A percentile compares a stretch with the other conserved stretches of the same genome.
Conservation (phyloP, 1,140 invertebrate species). For the Drosophila bocqueti region DNA sequence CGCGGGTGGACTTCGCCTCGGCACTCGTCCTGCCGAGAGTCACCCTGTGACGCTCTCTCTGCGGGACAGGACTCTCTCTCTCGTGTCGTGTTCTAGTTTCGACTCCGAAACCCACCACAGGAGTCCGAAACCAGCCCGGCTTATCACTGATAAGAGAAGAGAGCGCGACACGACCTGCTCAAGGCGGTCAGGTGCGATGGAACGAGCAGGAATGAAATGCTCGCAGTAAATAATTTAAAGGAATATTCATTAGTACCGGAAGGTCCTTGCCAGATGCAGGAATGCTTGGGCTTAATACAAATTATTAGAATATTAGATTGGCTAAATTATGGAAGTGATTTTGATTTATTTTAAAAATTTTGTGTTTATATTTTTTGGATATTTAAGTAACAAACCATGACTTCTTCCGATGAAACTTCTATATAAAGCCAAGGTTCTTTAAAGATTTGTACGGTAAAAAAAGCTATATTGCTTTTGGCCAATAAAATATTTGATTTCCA, state of each 20-base stretch:
- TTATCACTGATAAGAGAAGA: constrained; percentile 74
- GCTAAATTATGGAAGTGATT: neutral
- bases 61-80: neutral
- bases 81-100: constrained; percentile 20
- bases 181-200: constrained; percentile 19
- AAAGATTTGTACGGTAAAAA: too few relatives aligned
- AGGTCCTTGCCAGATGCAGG: constrained; percentile 5
- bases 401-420: too few relatives aligned
- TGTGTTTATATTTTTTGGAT: neutral
- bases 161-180: constrained; percentile 48
- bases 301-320: too few relatives aligned
- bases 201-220: constrained; percentile 1
- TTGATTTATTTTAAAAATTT: neutral
- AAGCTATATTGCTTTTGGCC: too few relatives aligned
- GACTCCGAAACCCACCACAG: constrained; percentile 74
- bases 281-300: neutral
- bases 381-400: neutral
- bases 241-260: constrained; percentile 4
- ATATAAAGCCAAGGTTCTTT: too few relatives aligned
- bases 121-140: constrained; percentile 44
- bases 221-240: neutral
- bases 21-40: constrained; percentile 28
- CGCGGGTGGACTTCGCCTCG: constrained; percentile 55
- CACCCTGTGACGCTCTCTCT: neutral
- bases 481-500: too few relatives aligned